Percentiles rank a stretch among this genome's conserved stretches.
phyloP scores from a whole-genome alignment of 2,113 vertebrate species.

The Erpornis zantholeuca region DNA sequence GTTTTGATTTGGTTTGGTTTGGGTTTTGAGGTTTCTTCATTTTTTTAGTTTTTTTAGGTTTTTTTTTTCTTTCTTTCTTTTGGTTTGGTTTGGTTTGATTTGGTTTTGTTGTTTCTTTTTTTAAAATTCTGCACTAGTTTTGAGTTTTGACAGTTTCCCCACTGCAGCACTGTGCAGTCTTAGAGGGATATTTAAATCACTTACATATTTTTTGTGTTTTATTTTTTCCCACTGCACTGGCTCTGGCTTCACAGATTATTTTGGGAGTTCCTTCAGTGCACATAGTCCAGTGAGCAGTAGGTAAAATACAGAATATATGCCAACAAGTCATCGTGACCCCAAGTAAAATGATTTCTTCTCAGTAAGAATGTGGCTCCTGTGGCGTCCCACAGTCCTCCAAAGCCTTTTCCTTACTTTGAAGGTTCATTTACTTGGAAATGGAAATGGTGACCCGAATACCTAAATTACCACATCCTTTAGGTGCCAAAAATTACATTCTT shows the following conservation, averaged over 20 bases:
- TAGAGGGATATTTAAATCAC: not conserved
- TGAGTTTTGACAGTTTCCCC: not conserved
- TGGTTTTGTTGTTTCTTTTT: not conserved
- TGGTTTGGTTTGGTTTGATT: not conserved
- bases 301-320: not conserved
- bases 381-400: not conserved
- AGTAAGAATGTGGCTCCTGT: not conserved
- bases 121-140: accelerated
- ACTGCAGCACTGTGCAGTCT: not conserved
- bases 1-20: not conserved
- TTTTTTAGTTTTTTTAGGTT: not conserved
- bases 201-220: too few species aligned
- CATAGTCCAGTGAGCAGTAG: accelerated
- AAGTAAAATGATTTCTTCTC: not conserved
- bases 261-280: not conserved
- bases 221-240: not conserved
- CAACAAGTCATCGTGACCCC: not conserved
- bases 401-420: not conserved
- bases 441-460: not conserved
- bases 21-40: too few species aligned
- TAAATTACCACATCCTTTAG: not conserved
- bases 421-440: not conserved
- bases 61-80: not conserved
- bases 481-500: not conserved
- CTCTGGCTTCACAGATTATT: not conserved